Conservation (phyloP, 2,888 invertebrate species). For the Orthonychiurus folsomi region DNA sequence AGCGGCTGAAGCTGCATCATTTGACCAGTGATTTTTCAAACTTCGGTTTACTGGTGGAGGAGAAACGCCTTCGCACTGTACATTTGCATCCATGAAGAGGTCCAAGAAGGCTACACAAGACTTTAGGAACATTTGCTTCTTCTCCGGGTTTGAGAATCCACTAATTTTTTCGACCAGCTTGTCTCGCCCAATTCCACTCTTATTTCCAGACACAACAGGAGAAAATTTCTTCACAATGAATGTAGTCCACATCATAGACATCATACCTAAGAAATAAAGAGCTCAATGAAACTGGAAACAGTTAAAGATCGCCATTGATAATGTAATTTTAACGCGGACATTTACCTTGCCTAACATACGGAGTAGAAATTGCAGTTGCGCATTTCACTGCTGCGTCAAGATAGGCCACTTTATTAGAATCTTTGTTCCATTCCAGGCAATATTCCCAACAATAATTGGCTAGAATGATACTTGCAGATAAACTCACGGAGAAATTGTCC, state of each 20-base stretch:
- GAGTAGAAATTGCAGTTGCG: constrained; percentile 57
- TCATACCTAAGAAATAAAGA: constrained; percentile 53
- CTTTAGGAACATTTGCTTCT: constrained; percentile 43
- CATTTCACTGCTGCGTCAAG: constrained; percentile 64
- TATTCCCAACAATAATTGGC: constrained; percentile 89
- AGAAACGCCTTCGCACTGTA: constrained; percentile 29
- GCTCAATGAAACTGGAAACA: constrained; percentile 15
- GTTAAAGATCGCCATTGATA: neutral
- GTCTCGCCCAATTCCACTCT: constrained; percentile 81
- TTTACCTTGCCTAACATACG: constrained; percentile 56
- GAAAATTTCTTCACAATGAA: constrained; percentile 74
- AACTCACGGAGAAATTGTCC: constrained; percentile 75
- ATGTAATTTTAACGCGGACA: neutral
- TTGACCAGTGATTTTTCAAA: constrained; percentile 32
- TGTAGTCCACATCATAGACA: constrained; percentile 78
- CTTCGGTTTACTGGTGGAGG: neutral
- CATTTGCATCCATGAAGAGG: constrained; percentile 52
- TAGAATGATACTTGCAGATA: constrained; percentile 66
- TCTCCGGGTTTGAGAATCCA: constrained; percentile 42
- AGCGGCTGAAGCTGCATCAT: constrained; percentile 46
- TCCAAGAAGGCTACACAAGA: constrained; percentile 49
- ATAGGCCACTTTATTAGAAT: constrained; percentile 55
- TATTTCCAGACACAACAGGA: constrained; percentile 64
- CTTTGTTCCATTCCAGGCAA: constrained; percentile 74
- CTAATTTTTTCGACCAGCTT: constrained; percentile 68